Evolutionary conservation across 2,888 invertebrate species (phyloP).

Genomic region (Spatulosminthurus flaviceps): DNA sequence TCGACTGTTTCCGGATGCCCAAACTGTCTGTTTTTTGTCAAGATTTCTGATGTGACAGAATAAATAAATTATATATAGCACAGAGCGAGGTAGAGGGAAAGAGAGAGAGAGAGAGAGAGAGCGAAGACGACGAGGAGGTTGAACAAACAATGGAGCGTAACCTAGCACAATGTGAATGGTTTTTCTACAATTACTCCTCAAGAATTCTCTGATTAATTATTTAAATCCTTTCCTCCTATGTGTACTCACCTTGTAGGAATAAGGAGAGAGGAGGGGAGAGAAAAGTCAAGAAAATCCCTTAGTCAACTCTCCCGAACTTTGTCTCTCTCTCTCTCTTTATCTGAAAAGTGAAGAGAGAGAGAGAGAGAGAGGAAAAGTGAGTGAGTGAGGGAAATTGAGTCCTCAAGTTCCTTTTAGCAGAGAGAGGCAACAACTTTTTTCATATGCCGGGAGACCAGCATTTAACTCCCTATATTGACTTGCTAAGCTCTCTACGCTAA

Average conservation of each 20-base stretch:
- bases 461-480: conserved; percentile 11
- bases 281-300: background rate
- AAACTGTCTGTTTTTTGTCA: conserved; percentile 14
- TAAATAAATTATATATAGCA: conserved; percentile 18
- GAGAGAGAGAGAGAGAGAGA: no score
- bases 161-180: background rate
- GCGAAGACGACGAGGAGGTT: background rate
- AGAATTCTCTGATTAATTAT: conserved; percentile 2
- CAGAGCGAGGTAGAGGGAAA: no score
- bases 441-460: background rate
- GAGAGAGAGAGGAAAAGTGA: no score
- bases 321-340: no score
- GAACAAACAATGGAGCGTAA: background rate
- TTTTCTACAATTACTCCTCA: background rate
- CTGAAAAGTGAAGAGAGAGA: no score
- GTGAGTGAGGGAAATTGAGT: background rate
- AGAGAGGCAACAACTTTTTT: background rate
- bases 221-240: background rate
- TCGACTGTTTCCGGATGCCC: background rate
- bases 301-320: no score
- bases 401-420: background rate
- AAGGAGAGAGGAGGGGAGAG: background rate
- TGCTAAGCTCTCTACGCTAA: background rate
- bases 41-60: conserved; percentile 13
- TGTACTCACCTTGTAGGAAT: background rate